phyloP scores from a whole-genome alignment of 2,888 invertebrate species.

The Melikaiella ostensackeni region DNA sequence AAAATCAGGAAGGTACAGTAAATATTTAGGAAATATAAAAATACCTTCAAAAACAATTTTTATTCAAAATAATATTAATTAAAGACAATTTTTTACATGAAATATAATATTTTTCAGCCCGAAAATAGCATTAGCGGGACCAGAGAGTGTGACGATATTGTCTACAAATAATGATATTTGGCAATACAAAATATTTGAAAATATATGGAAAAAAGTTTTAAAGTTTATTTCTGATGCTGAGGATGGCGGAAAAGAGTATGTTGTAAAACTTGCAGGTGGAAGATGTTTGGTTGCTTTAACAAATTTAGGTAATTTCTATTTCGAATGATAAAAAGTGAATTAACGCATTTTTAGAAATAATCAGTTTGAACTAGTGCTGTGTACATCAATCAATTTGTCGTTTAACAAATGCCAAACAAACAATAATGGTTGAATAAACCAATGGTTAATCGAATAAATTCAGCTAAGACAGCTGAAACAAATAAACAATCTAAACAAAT shows the following conservation, averaged over 20 bases:
- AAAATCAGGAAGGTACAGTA: slow-evolving; percentile 56
- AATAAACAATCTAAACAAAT: too few species aligned
- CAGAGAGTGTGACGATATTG: slow-evolving; percentile 63
- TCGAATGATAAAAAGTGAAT: background rate
- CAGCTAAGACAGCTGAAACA: too few species aligned
- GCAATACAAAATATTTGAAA: slow-evolving; percentile 66
- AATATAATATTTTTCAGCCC: slow-evolving; percentile 58
- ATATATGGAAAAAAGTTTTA: slow-evolving; percentile 66
- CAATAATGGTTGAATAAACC: too few species aligned
- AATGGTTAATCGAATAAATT: too few species aligned
- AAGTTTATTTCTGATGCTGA: slow-evolving; percentile 61
- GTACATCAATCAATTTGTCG: too few species aligned
- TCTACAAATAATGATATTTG: slow-evolving; percentile 65
- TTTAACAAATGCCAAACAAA: too few species aligned
- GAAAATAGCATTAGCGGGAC: slow-evolving; percentile 63
- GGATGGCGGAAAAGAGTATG: slow-evolving; percentile 58
- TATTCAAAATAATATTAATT: too few species aligned
- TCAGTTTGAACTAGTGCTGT: background rate
- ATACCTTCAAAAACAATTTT: background rate
- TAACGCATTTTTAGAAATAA: background rate
- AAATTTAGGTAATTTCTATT: slow-evolving; percentile 65
- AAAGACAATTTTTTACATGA: too few species aligned
- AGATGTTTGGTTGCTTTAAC: slow-evolving; percentile 68
- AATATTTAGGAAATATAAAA: slow-evolving; percentile 12
- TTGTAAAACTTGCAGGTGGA: slow-evolving; percentile 65